Conservation (phyloP, 2,888 invertebrate genomes). For the Ferrisia virgata region DNA sequence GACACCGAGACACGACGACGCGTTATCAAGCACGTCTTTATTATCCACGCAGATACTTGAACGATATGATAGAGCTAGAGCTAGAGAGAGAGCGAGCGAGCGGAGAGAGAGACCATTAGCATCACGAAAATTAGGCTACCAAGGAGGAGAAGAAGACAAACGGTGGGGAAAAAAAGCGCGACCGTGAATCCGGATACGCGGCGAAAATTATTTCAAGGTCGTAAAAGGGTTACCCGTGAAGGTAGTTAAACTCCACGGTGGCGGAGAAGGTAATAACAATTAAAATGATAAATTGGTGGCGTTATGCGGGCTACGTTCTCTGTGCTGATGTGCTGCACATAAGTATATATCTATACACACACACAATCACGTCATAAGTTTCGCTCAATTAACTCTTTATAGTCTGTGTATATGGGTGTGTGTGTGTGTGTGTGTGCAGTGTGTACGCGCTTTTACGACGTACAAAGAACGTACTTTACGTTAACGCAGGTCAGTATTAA, state of each 20-base stretch:
- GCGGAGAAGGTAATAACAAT: constrained; percentile 40
- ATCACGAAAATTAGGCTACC: background rate
- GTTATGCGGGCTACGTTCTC: constrained; percentile 36
- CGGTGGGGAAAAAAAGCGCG: background rate
- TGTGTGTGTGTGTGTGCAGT: too few species aligned
- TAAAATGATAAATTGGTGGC: constrained; percentile 39
- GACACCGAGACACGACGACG: background rate
- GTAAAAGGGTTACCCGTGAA: constrained; percentile 37
- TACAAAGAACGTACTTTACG: constrained; percentile 21
- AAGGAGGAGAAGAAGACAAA: background rate
- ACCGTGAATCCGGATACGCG: constrained; percentile 30
- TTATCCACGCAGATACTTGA: background rate
- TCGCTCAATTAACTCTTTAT: constrained; percentile 41
- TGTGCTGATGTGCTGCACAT: constrained; percentile 28
- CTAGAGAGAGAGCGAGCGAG: too few species aligned
- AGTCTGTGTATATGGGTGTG: too few species aligned
- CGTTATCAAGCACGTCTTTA: background rate
- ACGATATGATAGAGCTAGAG: too few species aligned
- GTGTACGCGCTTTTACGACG: constrained; percentile 3
- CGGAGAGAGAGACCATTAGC: background rate
- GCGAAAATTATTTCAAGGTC: constrained; percentile 34
- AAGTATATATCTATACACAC: too few species aligned
- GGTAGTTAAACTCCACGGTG: constrained; percentile 8
- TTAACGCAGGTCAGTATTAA: constrained; percentile 31
- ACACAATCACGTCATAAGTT: constrained; percentile 42